Percentiles rank a stretch among this genome's conserved stretches.
Evolutionary conservation across 1,140 invertebrate genomes (phyloP).

Genomic region (Drosophila pallidifrons): DNA sequence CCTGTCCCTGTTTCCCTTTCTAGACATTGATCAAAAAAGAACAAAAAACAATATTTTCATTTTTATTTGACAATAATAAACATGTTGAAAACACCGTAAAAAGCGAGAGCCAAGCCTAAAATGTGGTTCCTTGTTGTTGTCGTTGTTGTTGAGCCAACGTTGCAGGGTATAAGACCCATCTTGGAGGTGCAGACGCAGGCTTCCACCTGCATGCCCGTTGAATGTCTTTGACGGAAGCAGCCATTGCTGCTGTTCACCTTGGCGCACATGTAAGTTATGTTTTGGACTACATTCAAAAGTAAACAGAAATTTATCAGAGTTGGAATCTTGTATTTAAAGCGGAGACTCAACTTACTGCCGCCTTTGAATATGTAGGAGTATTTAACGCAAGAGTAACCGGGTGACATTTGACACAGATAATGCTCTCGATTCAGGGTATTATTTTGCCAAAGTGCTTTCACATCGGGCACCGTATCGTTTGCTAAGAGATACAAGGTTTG

Average conservation of each 20-base stretch:
- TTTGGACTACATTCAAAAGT: conserved; percentile 58
- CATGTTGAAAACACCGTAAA: conserved; percentile 24
- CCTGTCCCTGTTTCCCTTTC: not conserved
- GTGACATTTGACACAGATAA: conserved; percentile 71
- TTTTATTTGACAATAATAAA: conserved; percentile 51
- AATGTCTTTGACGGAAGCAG: conserved; percentile 67
- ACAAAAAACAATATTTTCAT: conserved; percentile 27
- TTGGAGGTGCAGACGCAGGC: conserved; percentile 76
- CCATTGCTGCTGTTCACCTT: conserved; percentile 70
- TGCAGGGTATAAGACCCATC: conserved; percentile 72
- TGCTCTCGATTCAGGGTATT: conserved; percentile 50
- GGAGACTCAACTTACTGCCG: conserved; percentile 57
- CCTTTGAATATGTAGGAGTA: conserved; percentile 80
- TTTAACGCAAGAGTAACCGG: conserved; percentile 69
- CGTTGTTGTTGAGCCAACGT: conserved; percentile 20
- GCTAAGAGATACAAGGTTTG: conserved; percentile 25
- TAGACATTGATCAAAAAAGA: not conserved
- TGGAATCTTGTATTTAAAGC: not conserved
- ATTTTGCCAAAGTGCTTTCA: conserved; percentile 65
- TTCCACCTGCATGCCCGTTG: conserved; percentile 72
- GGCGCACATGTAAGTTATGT: conserved; percentile 82
- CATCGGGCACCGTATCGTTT: conserved; percentile 76
- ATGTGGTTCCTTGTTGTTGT: not conserved
- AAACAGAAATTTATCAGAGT: too few species aligned
- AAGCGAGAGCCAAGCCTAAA: conserved; percentile 37